A percentile compares a stretch with the other conserved stretches of the same genome.
Evolutionary conservation across 2,797 vertebrate species (phyloP).

Genomic region (Xerus rutilus): DNA sequence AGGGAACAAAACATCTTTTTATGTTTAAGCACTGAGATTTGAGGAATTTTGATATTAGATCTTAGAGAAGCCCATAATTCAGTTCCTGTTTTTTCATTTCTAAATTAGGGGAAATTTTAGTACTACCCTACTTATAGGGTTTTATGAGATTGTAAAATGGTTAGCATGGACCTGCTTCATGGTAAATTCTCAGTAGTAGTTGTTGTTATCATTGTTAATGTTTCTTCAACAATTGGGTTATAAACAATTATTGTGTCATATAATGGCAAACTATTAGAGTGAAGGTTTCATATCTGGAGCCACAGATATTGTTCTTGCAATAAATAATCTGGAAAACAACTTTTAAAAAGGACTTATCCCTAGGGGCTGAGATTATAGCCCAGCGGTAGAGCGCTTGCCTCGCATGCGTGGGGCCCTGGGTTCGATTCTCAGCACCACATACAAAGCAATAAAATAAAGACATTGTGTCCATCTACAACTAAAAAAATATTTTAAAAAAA

Average conservation of each 20-base stretch:
- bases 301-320: conserved; percentile 10
- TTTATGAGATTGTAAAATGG: conserved; percentile 34
- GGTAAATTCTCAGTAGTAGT: not conserved
- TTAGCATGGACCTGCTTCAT: conserved; percentile 54
- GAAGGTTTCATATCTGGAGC: conserved; percentile 2
- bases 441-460: no score
- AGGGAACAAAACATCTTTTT: not conserved
- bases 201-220: conserved; percentile 1
- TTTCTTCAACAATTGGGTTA: conserved; percentile 43
- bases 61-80: not conserved
- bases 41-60: not conserved
- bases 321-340: conserved; percentile 40
- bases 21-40: conserved; percentile 13
- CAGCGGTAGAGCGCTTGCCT: no score
- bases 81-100: not conserved
- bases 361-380: no score
- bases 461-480: no score
- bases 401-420: no score
- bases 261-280: conserved; percentile 24
- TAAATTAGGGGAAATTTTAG: not conserved
- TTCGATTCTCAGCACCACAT: no score
- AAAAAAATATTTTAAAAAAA: no score
- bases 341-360: not conserved
- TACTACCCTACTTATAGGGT: not conserved
- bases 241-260: not conserved